Evolutionary conservation across 2,113 vertebrate species (phyloP), one percentile per base, ranked within the genome.

Genomic region (Gymnogyps californianus): DNA sequence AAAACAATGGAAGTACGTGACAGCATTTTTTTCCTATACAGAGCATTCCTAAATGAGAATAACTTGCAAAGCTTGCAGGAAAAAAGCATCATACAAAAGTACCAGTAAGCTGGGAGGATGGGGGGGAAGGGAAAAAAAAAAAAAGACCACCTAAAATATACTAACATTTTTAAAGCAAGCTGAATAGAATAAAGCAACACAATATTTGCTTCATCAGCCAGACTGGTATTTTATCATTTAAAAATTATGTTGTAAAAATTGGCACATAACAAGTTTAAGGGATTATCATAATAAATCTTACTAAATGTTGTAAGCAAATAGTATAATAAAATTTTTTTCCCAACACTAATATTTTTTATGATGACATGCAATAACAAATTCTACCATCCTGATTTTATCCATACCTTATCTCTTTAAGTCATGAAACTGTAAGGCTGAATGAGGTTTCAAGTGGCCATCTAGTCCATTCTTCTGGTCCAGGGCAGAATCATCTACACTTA

Each of bases 81-180:
- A 62, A 47, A 57, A 44, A 32, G 3, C 5, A 42, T 24, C 6
- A 0, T 34, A n/a, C 2, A 29, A 34, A 65, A 59, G 15, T 34
- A 54, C 0, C 4, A 22, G 10, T 51, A 65, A 61, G 7, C 5
- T 16, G 4, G 9, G 38, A 12, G 12, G 38, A 38, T 38, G 38
- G 8, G 2, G 7, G 4, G 20, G 2, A 1, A 11, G 8, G 9
- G 9, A 32, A 34, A 31, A 18, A 29, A 7, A 8, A 58, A n/a
- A 24, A 58, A 24, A 25, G 14, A 65, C 38, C 4, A 21, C 7
- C 15, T n/a, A 52, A 70, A 89, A 76, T 46, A 70, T 11, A 5
- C 3, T 36, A 16, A 46, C 6, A 31, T 16, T 65, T 52, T 86
- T 42, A 83, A 59, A 66, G 11, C 25, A 72, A 54, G 4, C 3